Percentiles rank a stretch among this genome's conserved stretches.
These are phyloP conservation scores for Panurus biarmicus DNA, from an alignment of 2,113 vertebrate genomes.

Conservation along the genomic window DNA sequence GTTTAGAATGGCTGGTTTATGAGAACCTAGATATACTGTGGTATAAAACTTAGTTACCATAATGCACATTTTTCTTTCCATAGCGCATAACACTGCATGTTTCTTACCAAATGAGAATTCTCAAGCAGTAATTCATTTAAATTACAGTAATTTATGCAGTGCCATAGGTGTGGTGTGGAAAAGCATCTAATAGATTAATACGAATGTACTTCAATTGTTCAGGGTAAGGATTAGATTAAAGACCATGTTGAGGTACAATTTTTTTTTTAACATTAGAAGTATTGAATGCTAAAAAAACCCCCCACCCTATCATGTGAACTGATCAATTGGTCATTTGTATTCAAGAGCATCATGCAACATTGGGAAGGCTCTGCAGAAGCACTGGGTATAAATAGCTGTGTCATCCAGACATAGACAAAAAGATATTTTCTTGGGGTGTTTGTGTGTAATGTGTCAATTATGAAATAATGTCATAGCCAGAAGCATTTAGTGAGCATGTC, in stretches of 20 bases:
- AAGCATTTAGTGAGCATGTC: not conserved
- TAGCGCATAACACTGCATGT: not conserved
- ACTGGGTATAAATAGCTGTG: not conserved
- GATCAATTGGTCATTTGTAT: conserved; percentile 22
- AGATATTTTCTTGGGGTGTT: not conserved
- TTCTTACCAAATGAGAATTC: conserved; percentile 48
- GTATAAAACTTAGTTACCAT: conserved; percentile 44
- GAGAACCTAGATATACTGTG: not conserved
- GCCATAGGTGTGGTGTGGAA: conserved; percentile 38
- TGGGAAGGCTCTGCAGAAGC: not conserved
- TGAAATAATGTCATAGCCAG: conserved; percentile 27
- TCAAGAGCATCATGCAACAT: not conserved
- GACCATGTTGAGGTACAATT: not conserved
- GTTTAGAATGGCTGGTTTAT: conserved; percentile 25
- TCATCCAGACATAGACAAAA: not conserved
- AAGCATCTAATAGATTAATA: conserved; percentile 52
- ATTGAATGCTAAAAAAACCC: not conserved
- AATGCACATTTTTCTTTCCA: conserved; percentile 4
- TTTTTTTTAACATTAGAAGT: conserved; percentile 25
- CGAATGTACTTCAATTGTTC: not conserved
- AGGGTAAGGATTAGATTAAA: conserved; percentile 12
- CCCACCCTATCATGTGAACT: not conserved
- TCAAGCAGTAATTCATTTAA: conserved; percentile 58
- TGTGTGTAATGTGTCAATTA: not conserved
- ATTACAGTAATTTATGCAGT: conserved; percentile 56